Evolutionary conservation across 2,888 invertebrate genomes (phyloP).

Genomic region (Xanthia icteritia): DNA sequence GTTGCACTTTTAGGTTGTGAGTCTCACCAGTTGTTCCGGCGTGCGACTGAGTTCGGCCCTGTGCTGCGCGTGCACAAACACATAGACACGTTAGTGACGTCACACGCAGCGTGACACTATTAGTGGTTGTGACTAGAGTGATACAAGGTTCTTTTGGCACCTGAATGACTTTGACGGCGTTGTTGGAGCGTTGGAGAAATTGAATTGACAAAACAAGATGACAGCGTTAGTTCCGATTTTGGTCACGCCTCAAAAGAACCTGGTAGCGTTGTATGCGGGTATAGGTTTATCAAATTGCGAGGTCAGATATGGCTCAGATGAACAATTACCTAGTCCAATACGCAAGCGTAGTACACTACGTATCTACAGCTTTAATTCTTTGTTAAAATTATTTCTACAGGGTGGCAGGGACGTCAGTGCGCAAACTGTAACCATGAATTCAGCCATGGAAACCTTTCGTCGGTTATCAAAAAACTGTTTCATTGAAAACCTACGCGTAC

Average conservation of each 20-base stretch:
- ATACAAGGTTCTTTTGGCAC: not conserved
- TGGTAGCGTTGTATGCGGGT: constrained; percentile 8
- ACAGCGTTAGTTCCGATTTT: not conserved
- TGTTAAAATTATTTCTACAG: not conserved
- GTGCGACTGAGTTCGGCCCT: constrained; percentile 86
- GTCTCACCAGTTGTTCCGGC: constrained; percentile 87
- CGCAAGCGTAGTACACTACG: not conserved
- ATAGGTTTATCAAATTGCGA: not conserved
- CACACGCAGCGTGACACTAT: constrained; percentile 66
- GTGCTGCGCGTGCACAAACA: constrained; percentile 86
- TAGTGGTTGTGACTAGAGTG: constrained; percentile 28
- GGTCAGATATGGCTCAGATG: not conserved
- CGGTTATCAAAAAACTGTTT: too few species aligned
- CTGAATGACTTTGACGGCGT: not conserved
- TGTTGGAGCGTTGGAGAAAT: not conserved
- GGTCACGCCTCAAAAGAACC: not conserved
- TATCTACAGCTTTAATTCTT: constrained; percentile 2
- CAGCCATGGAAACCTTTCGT: too few species aligned
- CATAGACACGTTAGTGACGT: constrained; percentile 76
- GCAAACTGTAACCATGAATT: too few species aligned
- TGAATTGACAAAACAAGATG: not conserved
- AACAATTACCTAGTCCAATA: not conserved
- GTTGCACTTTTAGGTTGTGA: constrained; percentile 47
- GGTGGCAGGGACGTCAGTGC: too few species aligned
- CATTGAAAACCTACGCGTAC: too few species aligned